Evolutionary conservation across 2,888 invertebrate species (phyloP).

Genomic region (Brenthis hecate): DNA sequence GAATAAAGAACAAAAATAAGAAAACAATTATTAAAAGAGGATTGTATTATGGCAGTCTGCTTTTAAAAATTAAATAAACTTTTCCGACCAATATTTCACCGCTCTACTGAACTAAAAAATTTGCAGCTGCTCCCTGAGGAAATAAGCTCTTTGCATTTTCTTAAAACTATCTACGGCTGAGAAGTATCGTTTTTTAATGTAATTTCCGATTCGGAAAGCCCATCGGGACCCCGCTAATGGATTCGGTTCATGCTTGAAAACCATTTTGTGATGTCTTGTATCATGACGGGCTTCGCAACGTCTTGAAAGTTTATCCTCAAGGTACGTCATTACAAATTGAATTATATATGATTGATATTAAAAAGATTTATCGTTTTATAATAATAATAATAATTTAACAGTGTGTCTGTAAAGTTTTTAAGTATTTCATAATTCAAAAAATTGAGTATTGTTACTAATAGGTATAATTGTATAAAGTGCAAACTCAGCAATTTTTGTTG

Average conservation of each 20-base stretch:
- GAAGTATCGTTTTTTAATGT: conserved; percentile 78
- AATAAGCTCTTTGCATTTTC: conserved; percentile 52
- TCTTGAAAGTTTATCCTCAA: conserved; percentile 11
- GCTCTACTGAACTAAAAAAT: conserved; percentile 38
- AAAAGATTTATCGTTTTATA: no score
- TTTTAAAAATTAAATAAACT: conserved; percentile 26
- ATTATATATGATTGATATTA: no score
- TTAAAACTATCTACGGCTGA: conserved; percentile 60
- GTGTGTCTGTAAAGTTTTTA: no score
- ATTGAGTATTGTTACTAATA: no score
- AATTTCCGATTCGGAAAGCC: conserved; percentile 77
- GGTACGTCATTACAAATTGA: no score
- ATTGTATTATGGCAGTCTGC: not conserved
- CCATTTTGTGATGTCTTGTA: conserved; percentile 33
- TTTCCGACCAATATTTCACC: conserved; percentile 27
- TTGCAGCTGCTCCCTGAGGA: conserved; percentile 39
- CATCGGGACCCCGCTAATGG: conserved; percentile 71
- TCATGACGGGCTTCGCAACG: conserved; percentile 20
- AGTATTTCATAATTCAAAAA: no score
- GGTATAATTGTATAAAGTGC: no score
- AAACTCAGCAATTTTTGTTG: no score
- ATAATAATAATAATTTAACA: no score
- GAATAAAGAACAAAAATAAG: not conserved
- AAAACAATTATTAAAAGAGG: conserved; percentile 4
- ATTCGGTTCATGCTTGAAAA: conserved; percentile 67